phyloP scores from a whole-genome alignment of 1,140 invertebrate species.

The Gerris buenoi region DNA sequence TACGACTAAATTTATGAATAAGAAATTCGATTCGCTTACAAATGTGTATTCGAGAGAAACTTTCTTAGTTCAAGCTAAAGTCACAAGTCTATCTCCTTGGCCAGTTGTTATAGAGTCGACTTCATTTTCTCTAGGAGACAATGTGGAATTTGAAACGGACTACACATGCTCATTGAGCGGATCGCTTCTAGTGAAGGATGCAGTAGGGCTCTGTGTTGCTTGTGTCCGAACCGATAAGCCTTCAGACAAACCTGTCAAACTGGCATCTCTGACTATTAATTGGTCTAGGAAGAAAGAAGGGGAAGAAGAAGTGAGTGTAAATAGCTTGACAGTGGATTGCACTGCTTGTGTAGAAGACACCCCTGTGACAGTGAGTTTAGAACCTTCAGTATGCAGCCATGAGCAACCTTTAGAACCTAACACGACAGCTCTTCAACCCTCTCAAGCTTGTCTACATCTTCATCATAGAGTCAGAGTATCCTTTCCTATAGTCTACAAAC shows the following conservation, averaged over 20 bases:
- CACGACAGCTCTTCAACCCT: background rate
- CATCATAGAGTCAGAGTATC: conserved; percentile 42
- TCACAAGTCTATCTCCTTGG: background rate
- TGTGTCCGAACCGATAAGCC: background rate
- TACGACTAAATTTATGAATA: conserved; percentile 2
- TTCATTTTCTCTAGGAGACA: background rate
- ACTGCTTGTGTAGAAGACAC: background rate
- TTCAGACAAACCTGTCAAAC: background rate
- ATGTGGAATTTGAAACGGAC: background rate
- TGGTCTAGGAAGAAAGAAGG: background rate
- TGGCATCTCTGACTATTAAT: background rate
- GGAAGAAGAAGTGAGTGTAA: background rate
- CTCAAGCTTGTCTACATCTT: conserved; percentile 26
- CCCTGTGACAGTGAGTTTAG: background rate
- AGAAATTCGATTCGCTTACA: background rate
- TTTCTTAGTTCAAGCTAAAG: background rate
- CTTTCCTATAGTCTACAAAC: conserved; percentile 47
- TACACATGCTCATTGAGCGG: background rate
- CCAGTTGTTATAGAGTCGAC: background rate
- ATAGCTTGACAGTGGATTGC: background rate
- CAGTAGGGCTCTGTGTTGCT: background rate
- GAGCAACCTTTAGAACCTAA: background rate
- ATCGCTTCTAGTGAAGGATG: background rate
- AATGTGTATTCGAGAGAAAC: conserved; percentile 2
- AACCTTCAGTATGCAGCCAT: background rate